Evolutionary conservation across 2,888 invertebrate genomes (phyloP).

Genomic region (Limnephilus auricula): DNA sequence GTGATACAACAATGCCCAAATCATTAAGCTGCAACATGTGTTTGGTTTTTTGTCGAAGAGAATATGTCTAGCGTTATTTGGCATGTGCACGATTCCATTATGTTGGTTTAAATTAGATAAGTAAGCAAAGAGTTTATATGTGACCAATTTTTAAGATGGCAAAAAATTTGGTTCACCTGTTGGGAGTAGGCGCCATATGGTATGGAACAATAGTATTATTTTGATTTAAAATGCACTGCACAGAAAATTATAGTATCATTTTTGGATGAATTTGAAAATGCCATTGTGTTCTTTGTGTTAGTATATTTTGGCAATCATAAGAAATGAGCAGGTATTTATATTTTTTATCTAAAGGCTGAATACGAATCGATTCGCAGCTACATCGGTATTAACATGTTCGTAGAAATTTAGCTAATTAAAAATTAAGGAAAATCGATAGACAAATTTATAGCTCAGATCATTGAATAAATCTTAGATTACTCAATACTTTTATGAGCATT

Average conservation of each 20-base stretch:
- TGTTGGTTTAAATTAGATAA: constrained; percentile 3
- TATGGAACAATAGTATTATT: neutral
- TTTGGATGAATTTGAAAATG: neutral
- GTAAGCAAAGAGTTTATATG: neutral
- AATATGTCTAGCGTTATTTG: constrained; percentile 18
- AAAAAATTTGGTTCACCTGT: neutral
- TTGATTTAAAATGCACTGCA: neutral
- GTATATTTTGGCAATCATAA: too few relatives aligned
- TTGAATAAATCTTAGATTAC: too few relatives aligned
- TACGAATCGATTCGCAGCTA: too few relatives aligned
- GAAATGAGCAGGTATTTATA: too few relatives aligned
- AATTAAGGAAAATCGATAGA: too few relatives aligned
- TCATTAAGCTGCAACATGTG: constrained; percentile 33
- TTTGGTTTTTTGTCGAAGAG: constrained; percentile 7
- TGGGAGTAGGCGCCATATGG: neutral
- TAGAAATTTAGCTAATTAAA: too few relatives aligned
- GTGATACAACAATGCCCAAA: constrained; percentile 40
- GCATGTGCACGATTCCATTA: neutral
- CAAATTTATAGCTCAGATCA: too few relatives aligned
- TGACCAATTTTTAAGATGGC: neutral
- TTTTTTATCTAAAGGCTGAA: too few relatives aligned
- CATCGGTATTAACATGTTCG: too few relatives aligned
- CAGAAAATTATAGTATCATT: neutral
- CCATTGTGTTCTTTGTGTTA: neutral
- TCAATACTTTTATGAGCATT: too few relatives aligned